These are phyloP conservation scores for Dipodomys stephensi DNA, from an alignment of 2,113 vertebrate genomes.

Conservation along the genomic window DNA sequence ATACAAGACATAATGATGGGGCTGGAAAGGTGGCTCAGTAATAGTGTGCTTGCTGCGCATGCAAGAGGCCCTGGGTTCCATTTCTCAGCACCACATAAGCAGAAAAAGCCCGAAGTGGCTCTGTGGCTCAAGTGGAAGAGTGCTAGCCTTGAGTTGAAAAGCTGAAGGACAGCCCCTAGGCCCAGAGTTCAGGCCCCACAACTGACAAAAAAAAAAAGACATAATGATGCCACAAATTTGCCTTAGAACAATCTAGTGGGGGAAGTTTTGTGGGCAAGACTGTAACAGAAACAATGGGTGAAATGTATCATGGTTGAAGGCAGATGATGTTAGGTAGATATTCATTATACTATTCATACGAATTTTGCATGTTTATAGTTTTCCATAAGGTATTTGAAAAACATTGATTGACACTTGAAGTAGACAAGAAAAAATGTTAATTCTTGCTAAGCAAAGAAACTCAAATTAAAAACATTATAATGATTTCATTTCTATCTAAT, in stretches of 20 bases:
- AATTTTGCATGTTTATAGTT: background rate
- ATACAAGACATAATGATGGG: background rate
- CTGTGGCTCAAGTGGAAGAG: no score
- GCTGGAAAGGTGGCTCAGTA: no score
- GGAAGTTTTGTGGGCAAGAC: background rate
- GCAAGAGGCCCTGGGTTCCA: no score
- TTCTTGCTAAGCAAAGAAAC: constrained; percentile 41
- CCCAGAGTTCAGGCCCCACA: no score
- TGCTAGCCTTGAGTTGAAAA: no score
- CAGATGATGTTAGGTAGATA: background rate
- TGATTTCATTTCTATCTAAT: constrained; percentile 34
- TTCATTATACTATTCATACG: background rate
- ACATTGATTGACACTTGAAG: constrained; percentile 3
- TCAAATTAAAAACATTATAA: constrained; percentile 53
- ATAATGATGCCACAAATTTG: background rate
- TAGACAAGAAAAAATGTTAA: constrained; percentile 34
- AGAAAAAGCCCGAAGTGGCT: no score
- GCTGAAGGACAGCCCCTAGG: no score
- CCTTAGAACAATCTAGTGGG: background rate
- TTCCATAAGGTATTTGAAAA: background rate
- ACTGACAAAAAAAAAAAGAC: background rate
- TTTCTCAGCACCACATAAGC: no score
- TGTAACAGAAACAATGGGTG: background rate
- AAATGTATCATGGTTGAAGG: background rate
- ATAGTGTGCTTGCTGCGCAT: no score